Evolutionary conservation across 2,888 invertebrate genomes (phyloP), one percentile per base, ranked within the genome.

Genomic region (Drosophila rubida): DNA sequence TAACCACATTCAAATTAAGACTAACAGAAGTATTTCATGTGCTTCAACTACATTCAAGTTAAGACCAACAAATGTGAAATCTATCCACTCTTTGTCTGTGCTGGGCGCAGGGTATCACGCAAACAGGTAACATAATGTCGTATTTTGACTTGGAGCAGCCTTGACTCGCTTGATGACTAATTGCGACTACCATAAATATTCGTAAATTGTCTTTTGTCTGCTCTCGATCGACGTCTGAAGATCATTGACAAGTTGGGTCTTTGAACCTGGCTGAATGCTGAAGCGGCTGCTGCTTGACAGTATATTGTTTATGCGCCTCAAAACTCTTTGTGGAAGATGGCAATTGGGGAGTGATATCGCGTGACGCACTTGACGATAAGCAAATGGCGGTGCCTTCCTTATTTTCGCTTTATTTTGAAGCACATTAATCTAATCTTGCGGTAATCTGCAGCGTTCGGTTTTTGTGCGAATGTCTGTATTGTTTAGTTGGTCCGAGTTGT

Each of bases 371-470:
- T 57, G 22, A 3, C 35, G 41, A 42, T 42, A 45, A 41, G 35
- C 54, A 50, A 39, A 23, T 14, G 27, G 23, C n/a, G 44, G 11
- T 63, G 50, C 44, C 39, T 32, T 50, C 16, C 49, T 25, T 32
- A 35, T 22, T 35, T 39, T n/a, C 37, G 32, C 50, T 22, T 22
- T 27, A 11, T n/a, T 44, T 19, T 50, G 11, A 42, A 23, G 23
- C 11, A 42, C 13, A 39, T 64, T 64, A 53, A 73, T 73, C 72
- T 73, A 69, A 73, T 73, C 72, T 73, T 44, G 35, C 14, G 58
- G 16, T 73, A 68, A 72, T 72, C 72, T 73, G 37, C n/a, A 25
- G 2, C n/a, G 44, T 23, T 51, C 14, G 35, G 13, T 49, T 22
- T 42, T 25, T 11, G 14, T 30, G 22, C 25, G 14, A 13, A 42